Evolutionary conservation across 2,797 vertebrate genomes (phyloP), one percentile per base, ranked within the genome.

Genomic region (Odontamblyopus lacepedii): DNA sequence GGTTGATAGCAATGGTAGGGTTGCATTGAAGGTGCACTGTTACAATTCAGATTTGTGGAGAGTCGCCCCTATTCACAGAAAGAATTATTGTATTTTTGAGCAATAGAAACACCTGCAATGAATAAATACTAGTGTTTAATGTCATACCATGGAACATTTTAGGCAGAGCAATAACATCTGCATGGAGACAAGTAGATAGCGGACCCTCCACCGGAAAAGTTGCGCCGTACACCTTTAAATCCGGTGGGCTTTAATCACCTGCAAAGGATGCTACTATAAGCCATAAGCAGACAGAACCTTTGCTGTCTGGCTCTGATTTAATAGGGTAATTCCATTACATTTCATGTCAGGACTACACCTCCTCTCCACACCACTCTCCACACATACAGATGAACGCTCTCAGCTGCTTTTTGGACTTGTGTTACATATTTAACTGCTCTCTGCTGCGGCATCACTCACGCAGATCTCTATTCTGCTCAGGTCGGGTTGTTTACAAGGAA

Each of bases 231-330:
- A 38, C 35, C 35, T 38, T 38, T 38, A 23, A 66, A 53, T 19
- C 55, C 64, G 41, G n/a, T 65, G 32, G n/a, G 38, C 51, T 70
- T 72, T 67, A 71, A 53, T 74, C 56, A 73, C 55, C 59, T 66
- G 60, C 61, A 60, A 57, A 72, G 74, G 63, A 74, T 48, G 26
- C 26, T 67, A 12, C 59, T 56, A 23, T 63, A 44, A 71, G 63
- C 44, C 55, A 29, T 51, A 62, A 72, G 23, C 30, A 55, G 59
- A 67, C 67, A 70, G 69, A 56, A 11, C 41, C 41, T 26, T 9
- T 19, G 6, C 41, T 38, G 69, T 71, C 76, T 78, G 76, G 12
- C 0, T 4, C 30, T 68, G 16, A 67, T 56, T 64, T 32, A 57
- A 32, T 15, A 2, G 68, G 63, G 16, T 74, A 57, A 72, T 74